Evolutionary conservation across 2,797 vertebrate genomes (phyloP).

Genomic region (Myiotriccus ornatus): DNA sequence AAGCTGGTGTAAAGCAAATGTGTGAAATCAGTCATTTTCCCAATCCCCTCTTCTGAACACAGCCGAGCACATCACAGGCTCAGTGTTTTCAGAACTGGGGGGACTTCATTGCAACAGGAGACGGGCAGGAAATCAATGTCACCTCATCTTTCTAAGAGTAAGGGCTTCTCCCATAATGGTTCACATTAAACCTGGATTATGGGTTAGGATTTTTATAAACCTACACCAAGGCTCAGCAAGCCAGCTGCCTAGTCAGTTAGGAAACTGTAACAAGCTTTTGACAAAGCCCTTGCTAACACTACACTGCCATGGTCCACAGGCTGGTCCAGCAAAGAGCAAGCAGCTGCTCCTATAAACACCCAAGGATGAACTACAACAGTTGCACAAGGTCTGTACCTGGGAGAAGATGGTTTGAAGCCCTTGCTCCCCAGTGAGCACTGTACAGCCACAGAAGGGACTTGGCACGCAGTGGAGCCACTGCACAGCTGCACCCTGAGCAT

Average conservation of each 20-base stretch:
- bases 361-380: not conserved
- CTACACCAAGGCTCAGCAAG: not conserved
- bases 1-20: not conserved
- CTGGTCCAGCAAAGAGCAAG: not conserved
- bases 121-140: not conserved
- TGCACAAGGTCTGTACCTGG: not conserved
- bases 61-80: fast-evolving
- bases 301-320: not conserved
- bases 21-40: not conserved
- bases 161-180: not conserved
- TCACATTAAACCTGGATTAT: not conserved
- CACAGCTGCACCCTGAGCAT: not conserved
- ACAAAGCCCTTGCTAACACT: not conserved
- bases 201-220: not conserved
- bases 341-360: not conserved
- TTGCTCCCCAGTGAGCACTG: fast-evolving
- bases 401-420: not conserved
- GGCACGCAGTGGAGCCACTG: fast-evolving
- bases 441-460: not conserved
- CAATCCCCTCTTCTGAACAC: not conserved
- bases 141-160: not conserved
- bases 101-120: not conserved
- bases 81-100: not conserved
- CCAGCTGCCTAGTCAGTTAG: not conserved
- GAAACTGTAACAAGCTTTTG: not conserved